Evolutionary conservation across 1,140 invertebrate species (phyloP).

Genomic region (Caenorhabditis tropicalis): DNA sequence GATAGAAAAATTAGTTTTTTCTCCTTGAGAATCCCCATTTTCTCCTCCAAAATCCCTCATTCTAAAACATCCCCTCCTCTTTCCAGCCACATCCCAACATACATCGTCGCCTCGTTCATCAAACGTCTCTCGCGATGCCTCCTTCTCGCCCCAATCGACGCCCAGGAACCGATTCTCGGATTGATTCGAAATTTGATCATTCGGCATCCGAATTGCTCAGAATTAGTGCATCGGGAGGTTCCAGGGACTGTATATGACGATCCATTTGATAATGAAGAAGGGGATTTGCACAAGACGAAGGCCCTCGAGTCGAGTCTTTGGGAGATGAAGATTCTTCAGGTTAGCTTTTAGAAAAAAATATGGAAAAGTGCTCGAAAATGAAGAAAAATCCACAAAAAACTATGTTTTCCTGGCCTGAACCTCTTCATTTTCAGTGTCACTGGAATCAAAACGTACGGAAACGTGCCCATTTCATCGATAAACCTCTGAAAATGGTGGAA

Average conservation of each 20-base stretch:
- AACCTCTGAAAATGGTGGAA: constrained; percentile 44
- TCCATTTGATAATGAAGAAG: constrained; percentile 83
- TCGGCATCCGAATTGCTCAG: constrained; percentile 83
- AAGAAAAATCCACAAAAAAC: not conserved
- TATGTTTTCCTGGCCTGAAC: no score
- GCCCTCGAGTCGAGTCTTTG: constrained; percentile 88
- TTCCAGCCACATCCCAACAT: constrained; percentile 85
- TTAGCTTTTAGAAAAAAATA: not conserved
- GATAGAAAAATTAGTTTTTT: no score
- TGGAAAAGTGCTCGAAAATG: not conserved
- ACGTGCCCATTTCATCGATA: constrained; percentile 53
- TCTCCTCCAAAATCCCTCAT: not conserved
- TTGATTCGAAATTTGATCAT: constrained; percentile 87
- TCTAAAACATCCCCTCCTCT: constrained; percentile 49
- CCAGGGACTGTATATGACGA: constrained; percentile 74
- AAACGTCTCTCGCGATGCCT: constrained; percentile 85
- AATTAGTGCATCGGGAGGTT: constrained; percentile 77
- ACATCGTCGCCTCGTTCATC: constrained; percentile 88
- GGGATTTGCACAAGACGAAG: constrained; percentile 80
- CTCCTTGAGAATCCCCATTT: no score
- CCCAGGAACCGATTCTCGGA: constrained; percentile 81
- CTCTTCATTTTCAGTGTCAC: constrained; percentile 40
- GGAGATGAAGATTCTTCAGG: constrained; percentile 79
- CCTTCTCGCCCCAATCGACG: constrained; percentile 82
- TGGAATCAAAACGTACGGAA: constrained; percentile 52